Evolutionary conservation across 2,797 vertebrate species (phyloP).

Genomic region (Mergus octosetaceus): DNA sequence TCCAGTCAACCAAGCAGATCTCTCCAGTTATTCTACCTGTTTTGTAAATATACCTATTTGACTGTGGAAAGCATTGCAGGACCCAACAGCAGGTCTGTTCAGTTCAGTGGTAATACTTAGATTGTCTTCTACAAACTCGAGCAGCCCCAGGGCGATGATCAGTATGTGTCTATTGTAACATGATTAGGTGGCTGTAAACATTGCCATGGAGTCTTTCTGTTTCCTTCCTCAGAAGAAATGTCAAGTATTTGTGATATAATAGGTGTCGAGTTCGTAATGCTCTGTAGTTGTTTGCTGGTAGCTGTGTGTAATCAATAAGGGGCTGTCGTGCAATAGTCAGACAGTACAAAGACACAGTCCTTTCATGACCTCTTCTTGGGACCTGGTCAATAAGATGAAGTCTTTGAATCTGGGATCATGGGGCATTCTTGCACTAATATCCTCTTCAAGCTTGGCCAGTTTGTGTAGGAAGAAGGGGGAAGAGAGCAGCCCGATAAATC

Average conservation of each 20-base stretch:
- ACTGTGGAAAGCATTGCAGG: background rate
- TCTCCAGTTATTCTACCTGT: background rate
- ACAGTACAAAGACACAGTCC: fast-evolving
- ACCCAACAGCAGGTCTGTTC: background rate
- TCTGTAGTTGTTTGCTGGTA: background rate
- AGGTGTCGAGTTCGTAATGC: background rate
- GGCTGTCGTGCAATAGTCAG: background rate
- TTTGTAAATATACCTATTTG: background rate
- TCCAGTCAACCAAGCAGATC: background rate
- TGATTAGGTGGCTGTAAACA: background rate
- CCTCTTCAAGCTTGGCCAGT: background rate
- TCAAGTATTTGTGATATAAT: background rate
- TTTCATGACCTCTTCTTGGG: background rate
- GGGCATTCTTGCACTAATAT: background rate
- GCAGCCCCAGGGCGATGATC: background rate
- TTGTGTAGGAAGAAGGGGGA: background rate
- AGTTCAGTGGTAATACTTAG: background rate
- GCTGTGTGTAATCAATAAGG: background rate
- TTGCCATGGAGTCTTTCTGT: background rate
- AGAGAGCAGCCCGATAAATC: background rate
- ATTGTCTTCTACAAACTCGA: background rate
- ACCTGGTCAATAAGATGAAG: background rate
- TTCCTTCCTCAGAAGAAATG: background rate
- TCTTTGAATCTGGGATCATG: background rate
- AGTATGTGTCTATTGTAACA: background rate